Evolutionary conservation across 2,797 vertebrate genomes (phyloP).

Genomic region (Helarctos malayanus): DNA sequence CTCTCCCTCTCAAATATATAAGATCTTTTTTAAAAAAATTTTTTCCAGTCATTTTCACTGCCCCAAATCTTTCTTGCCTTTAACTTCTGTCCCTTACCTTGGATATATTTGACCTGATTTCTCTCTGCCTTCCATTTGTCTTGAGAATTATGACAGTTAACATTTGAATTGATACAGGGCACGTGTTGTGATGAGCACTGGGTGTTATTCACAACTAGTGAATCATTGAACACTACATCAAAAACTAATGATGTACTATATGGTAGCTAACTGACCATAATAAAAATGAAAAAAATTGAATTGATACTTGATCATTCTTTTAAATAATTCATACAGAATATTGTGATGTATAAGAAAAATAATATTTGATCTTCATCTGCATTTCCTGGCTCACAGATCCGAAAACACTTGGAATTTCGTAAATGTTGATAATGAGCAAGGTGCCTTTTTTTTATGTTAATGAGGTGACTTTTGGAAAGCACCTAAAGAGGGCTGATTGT

Average conservation of each 20-base stretch:
- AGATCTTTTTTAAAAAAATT: background rate
- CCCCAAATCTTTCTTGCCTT: conserved; percentile 9
- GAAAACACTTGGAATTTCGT: background rate
- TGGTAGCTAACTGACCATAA: too few relatives aligned
- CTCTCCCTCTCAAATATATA: background rate
- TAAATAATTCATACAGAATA: conserved; percentile 3
- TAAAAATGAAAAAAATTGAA: background rate
- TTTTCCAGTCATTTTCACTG: background rate
- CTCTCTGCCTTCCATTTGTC: background rate
- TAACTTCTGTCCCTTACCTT: background rate
- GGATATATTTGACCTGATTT: background rate
- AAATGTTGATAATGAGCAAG: background rate
- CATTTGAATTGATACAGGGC: background rate
- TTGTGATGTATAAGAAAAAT: background rate
- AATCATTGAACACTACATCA: too few relatives aligned
- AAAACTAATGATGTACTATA: too few relatives aligned
- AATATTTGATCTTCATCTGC: background rate
- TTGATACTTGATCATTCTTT: conserved; percentile 12
- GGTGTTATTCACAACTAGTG: too few relatives aligned
- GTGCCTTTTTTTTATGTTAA: background rate
- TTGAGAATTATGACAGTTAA: background rate
- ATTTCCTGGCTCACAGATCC: background rate
- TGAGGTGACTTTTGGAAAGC: background rate
- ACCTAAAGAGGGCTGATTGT: background rate
- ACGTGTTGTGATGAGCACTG: too few relatives aligned